phyloP scores from a whole-genome alignment of 2,888 invertebrate species.

The Hemistola chrysoprasaria region DNA sequence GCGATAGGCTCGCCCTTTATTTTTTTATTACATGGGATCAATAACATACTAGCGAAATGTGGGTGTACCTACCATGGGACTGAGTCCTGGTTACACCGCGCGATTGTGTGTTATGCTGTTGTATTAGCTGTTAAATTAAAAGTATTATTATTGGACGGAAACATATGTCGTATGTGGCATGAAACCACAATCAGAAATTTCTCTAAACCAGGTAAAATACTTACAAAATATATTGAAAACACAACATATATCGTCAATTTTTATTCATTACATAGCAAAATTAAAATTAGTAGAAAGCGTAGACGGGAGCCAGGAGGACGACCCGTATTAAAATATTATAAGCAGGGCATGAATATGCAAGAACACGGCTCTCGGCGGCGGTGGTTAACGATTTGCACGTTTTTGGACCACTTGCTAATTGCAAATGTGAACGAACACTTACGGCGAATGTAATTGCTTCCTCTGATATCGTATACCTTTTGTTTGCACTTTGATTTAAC shows the following conservation, averaged over 20 bases:
- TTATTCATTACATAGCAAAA: slow-evolving; percentile 63
- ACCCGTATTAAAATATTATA: slow-evolving; percentile 81
- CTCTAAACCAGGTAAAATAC: not conserved
- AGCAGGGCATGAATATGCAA: slow-evolving; percentile 81
- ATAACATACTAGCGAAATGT: too few relatives aligned
- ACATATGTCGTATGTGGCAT: too few relatives aligned
- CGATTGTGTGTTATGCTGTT: too few relatives aligned
- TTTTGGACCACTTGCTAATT: slow-evolving; percentile 80
- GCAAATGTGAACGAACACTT: slow-evolving; percentile 79
- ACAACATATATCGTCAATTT: slow-evolving; percentile 30
- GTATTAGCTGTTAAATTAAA: too few relatives aligned
- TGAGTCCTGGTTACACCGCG: too few relatives aligned
- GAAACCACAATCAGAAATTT: too few relatives aligned
- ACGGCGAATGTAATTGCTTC: slow-evolving; percentile 78
- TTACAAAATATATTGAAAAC: not conserved
- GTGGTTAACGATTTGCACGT: slow-evolving; percentile 80
- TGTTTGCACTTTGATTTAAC: slow-evolving; percentile 57
- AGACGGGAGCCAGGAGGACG: slow-evolving; percentile 54
- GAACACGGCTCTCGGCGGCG: slow-evolving; percentile 72
- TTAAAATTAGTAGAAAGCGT: slow-evolving; percentile 74
- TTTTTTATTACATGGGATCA: too few relatives aligned
- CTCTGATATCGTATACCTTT: slow-evolving; percentile 62
- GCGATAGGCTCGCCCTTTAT: too few relatives aligned
- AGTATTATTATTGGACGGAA: too few relatives aligned
- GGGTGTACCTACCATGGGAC: too few relatives aligned